phyloP scores from a whole-genome alignment of 1,140 invertebrate species.

The Achroia grisella region DNA sequence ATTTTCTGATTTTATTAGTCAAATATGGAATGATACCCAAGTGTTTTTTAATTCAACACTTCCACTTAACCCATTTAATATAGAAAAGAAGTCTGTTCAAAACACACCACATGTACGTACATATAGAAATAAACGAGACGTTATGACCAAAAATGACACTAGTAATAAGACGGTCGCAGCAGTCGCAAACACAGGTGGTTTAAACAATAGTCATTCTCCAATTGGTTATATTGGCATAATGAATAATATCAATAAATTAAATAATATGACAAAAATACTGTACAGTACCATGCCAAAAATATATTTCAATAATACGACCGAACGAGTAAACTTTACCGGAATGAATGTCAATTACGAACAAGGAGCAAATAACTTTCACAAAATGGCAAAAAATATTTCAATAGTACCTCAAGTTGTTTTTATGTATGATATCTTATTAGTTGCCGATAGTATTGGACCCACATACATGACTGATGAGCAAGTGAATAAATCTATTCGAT shows the following conservation, averaged over 20 bases:
- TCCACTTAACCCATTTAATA: constrained; percentile 6
- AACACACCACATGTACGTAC: constrained; percentile 14
- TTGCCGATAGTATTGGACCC: constrained; percentile 25
- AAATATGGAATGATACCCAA: constrained; percentile 35
- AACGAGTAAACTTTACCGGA: too few relatives aligned
- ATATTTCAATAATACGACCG: too few relatives aligned
- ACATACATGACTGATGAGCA: too few relatives aligned
- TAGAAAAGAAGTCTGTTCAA: constrained; percentile 12
- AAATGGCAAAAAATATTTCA: constrained; percentile 1
- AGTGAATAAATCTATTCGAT: too few relatives aligned
- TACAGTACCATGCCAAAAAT: too few relatives aligned
- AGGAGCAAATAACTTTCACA: background rate
- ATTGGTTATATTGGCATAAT: too few relatives aligned
- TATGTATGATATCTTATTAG: constrained; percentile 38
- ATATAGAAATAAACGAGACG: constrained; percentile 38
- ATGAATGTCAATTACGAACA: too few relatives aligned
- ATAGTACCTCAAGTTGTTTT: constrained; percentile 26
- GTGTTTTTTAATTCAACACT: constrained; percentile 27
- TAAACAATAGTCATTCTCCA: background rate
- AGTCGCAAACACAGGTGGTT: constrained; percentile 1
- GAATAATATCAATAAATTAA: too few relatives aligned
- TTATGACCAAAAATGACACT: background rate
- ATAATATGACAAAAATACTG: too few relatives aligned
- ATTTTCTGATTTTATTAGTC: constrained; percentile 29
- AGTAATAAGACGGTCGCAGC: background rate